These are phyloP conservation scores for Anthonomus grandis DNA, from an alignment of 1,140 invertebrate species.

Conservation along the genomic window DNA sequence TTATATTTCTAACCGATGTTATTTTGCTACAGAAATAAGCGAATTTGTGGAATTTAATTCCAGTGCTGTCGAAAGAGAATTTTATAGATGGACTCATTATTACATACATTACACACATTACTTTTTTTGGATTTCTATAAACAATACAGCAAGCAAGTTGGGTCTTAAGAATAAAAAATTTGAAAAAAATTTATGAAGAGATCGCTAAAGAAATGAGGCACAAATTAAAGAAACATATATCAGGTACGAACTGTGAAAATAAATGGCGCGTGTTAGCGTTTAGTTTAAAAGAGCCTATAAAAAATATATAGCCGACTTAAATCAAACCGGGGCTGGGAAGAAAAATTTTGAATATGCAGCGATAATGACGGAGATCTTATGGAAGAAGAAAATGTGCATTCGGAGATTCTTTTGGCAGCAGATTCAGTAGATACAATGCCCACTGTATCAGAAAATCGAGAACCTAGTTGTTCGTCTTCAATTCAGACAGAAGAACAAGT, in stretches of 20 bases:
- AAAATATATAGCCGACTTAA: too few species aligned
- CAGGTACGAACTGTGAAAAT: background rate
- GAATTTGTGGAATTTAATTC: too few species aligned
- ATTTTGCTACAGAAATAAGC: too few species aligned
- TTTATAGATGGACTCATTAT: background rate
- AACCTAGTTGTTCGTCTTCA: too few species aligned
- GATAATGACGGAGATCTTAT: constrained; percentile 5
- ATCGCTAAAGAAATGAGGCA: background rate
- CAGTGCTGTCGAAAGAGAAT: too few species aligned
- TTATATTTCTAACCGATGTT: too few species aligned
- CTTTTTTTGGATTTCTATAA: background rate
- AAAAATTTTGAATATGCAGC: constrained; percentile 7
- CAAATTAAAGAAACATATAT: background rate
- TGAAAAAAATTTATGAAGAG: background rate
- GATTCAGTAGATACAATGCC: background rate
- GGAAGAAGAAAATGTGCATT: constrained; percentile 13
- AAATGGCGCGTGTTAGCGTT: background rate
- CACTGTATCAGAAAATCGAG: too few species aligned
- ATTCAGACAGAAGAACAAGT: background rate
- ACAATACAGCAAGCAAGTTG: too few species aligned
- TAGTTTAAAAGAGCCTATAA: background rate
- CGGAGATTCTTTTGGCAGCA: constrained; percentile 5
- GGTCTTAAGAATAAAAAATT: background rate
- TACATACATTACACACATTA: too few species aligned
- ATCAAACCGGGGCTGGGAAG: background rate